Evolutionary conservation across 1,140 invertebrate species (phyloP).

Genomic region (Macrostomum lignano): DNA sequence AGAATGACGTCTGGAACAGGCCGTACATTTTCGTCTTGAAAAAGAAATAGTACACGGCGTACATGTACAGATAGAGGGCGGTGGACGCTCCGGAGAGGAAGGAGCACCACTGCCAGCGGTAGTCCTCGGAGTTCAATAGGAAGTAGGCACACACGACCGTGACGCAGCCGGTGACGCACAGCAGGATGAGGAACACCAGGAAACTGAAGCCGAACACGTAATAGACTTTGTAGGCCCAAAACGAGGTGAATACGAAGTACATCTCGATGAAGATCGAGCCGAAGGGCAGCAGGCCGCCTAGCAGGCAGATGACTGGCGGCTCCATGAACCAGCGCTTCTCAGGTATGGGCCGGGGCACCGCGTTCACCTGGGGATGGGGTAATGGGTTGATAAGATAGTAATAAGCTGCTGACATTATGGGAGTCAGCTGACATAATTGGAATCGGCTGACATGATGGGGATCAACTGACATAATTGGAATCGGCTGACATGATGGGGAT

Average conservation of each 20-base stretch:
- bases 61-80: conserved; percentile 78
- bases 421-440: too few relatives aligned
- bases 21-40: conserved; percentile 99
- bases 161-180: conserved; percentile 86
- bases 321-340: conserved; percentile 99
- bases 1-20: conserved; percentile 91
- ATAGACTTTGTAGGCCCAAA: conserved; percentile 99
- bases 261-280: conserved; percentile 55
- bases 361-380: too few relatives aligned
- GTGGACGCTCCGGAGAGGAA: conserved; percentile 85
- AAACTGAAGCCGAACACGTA: conserved; percentile 99
- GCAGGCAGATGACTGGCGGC: conserved; percentile 63
- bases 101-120: conserved; percentile 98
- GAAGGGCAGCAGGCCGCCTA: conserved; percentile 86
- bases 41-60: conserved; percentile 97
- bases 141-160: conserved; percentile 99
- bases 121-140: conserved; percentile 91
- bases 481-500: too few relatives aligned
- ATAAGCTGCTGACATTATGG: too few relatives aligned
- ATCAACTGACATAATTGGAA: too few relatives aligned
- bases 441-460: too few relatives aligned
- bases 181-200: conserved; percentile 74
- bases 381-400: too few relatives aligned
- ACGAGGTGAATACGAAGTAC: conserved; percentile 99
- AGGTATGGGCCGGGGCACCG: conserved; percentile 87